Conservation (phyloP, 2,797 vertebrate species). For the Channa striata region DNA sequence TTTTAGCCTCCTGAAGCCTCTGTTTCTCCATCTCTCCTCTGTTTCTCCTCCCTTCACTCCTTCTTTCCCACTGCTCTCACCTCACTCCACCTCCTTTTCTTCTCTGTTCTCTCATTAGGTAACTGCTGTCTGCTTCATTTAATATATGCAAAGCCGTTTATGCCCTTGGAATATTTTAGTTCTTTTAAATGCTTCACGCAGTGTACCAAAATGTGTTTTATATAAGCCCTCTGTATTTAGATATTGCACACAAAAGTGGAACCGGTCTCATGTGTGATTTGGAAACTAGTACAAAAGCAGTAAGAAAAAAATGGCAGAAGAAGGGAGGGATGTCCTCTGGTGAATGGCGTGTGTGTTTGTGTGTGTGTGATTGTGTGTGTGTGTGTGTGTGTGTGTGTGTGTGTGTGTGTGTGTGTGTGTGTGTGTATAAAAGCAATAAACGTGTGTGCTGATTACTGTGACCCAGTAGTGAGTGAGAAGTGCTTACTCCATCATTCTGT, state of each 20-base stretch:
- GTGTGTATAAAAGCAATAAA: constrained; percentile 21
- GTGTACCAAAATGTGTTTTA: constrained; percentile 72
- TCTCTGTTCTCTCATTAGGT: constrained; percentile 70
- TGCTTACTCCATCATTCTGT: constrained; percentile 69
- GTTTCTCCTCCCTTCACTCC: constrained; percentile 25
- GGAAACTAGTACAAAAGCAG: constrained; percentile 61
- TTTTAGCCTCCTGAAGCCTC: constrained; percentile 29
- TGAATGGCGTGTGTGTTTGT: constrained; percentile 19
- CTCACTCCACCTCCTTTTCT: constrained; percentile 20
- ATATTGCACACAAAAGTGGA: constrained; percentile 69
- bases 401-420: background rate
- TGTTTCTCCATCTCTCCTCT: constrained; percentile 29
- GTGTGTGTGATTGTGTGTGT: background rate
- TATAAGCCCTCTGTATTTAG: constrained; percentile 67
- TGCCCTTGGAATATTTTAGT: constrained; percentile 72
- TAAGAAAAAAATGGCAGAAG: constrained; percentile 53
- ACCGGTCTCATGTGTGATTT: constrained; percentile 71
- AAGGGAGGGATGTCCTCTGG: constrained; percentile 35
- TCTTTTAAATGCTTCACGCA: constrained; percentile 73
- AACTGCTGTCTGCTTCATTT: constrained; percentile 60
- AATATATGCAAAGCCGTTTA: constrained; percentile 77
- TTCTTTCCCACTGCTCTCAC: constrained; percentile 17
- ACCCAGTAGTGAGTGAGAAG: constrained; percentile 54
- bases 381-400: background rate
- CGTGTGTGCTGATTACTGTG: constrained; percentile 63